These are phyloP conservation scores for Bufo gargarizans DNA, from an alignment of 2,113 vertebrate species.

Conservation along the genomic window DNA sequence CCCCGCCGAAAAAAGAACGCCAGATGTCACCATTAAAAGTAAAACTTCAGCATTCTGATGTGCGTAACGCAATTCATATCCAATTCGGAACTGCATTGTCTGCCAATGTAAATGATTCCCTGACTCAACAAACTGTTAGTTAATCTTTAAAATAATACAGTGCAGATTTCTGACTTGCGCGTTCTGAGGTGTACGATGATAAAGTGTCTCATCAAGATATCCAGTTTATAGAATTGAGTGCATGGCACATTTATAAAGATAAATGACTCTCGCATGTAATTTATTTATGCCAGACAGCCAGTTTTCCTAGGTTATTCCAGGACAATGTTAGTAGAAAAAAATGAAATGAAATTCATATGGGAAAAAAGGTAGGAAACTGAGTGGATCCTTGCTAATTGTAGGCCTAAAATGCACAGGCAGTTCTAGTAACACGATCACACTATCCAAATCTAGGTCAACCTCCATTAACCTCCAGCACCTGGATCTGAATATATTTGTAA, in stretches of 20 bases:
- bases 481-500: too few species aligned
- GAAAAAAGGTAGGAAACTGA: neutral
- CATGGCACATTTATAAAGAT: conserved; percentile 46
- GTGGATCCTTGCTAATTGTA: neutral
- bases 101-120: conserved; percentile 55
- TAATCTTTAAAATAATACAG: conserved; percentile 45
- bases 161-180: conserved; percentile 42
- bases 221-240: conserved; percentile 30
- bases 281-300: conserved; percentile 31
- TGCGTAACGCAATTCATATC: conserved; percentile 14
- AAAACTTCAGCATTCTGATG: conserved; percentile 49
- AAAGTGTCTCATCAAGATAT: conserved; percentile 42
- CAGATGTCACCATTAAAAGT: conserved; percentile 47
- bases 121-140: conserved; percentile 49
- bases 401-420: neutral
- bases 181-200: conserved; percentile 38
- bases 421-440: neutral
- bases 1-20: conserved; percentile 22
- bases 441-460: neutral
- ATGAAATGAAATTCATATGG: conserved; percentile 21
- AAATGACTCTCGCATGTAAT: conserved; percentile 35
- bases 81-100: conserved; percentile 41
- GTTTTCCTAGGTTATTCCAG: conserved; percentile 34
- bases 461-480: neutral
- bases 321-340: conserved; percentile 22